A percentile compares a stretch with the other conserved stretches of the same genome.
Evolutionary conservation across 2,888 invertebrate genomes (phyloP).

Genomic region (Dryobotodes eremita): DNA sequence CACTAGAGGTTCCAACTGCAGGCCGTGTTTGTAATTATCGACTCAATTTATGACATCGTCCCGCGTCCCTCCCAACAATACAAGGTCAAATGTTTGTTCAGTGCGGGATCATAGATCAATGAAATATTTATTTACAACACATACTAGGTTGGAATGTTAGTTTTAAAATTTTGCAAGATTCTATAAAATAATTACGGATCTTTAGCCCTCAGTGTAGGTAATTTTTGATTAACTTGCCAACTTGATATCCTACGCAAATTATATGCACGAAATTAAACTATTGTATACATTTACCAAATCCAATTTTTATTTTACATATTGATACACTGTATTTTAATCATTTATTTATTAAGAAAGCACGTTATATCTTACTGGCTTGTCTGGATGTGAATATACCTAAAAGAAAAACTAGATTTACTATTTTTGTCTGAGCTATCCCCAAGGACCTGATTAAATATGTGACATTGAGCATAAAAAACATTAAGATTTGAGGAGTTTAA

Average conservation of each 20-base stretch:
- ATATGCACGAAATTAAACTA: constrained; percentile 32
- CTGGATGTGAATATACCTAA: neutral
- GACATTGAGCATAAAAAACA: constrained; percentile 11
- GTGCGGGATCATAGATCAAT: neutral
- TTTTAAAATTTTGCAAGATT: constrained; percentile 47
- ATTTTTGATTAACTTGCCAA: constrained; percentile 45
- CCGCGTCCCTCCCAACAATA: constrained; percentile 26
- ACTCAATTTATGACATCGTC: constrained; percentile 34
- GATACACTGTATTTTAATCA: constrained; percentile 35
- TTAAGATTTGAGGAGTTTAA: neutral
- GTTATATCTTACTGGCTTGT: neutral
- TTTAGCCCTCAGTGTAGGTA: constrained; percentile 25
- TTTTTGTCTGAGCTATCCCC: neutral
- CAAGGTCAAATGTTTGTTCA: constrained; percentile 1
- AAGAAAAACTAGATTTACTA: constrained; percentile 7
- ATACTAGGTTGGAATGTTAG: constrained; percentile 62
- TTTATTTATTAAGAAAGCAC: neutral
- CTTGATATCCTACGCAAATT: constrained; percentile 30
- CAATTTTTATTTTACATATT: constrained; percentile 27
- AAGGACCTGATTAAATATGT: neutral
- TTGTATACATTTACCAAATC: constrained; percentile 19
- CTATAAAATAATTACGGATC: constrained; percentile 15
- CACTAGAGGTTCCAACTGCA: constrained; percentile 52
- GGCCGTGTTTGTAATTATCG: constrained; percentile 41
- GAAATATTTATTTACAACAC: constrained; percentile 30